Percentiles rank a stretch among this genome's conserved stretches.
Evolutionary conservation across 1,140 invertebrate species (phyloP).

Genomic region (Euschistus heros): DNA sequence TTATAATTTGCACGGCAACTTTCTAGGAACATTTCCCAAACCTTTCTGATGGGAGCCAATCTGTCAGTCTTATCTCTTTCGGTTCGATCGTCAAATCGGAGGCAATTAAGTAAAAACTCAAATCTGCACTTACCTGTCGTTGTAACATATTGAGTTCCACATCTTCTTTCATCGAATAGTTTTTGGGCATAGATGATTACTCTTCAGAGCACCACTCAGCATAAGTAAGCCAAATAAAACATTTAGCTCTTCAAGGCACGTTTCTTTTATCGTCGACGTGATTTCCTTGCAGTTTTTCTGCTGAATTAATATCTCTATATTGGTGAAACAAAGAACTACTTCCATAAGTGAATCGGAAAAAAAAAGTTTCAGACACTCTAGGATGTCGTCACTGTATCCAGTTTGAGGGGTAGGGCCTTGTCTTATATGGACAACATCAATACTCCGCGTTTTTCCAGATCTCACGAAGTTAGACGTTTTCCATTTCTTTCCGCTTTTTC

Average conservation of each 20-base stretch:
- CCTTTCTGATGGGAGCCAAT: slow-evolving; percentile 28
- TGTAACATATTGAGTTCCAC: neutral
- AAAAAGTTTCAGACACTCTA: neutral
- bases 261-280: neutral
- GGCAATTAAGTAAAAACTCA: neutral
- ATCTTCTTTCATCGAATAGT: neutral
- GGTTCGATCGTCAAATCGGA: neutral
- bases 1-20: slow-evolving; percentile 30
- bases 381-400: neutral
- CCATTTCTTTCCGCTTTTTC: no score
- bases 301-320: neutral
- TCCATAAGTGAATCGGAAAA: neutral
- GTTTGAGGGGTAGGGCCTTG: neutral
- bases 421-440: no score
- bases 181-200: neutral
- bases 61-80: slow-evolving; percentile 23
- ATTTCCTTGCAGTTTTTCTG: neutral
- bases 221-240: neutral
- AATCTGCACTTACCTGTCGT: neutral
- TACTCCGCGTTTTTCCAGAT: no score
- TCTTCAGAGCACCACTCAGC: neutral
- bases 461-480: no score
- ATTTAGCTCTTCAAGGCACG: neutral
- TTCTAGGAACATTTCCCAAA: slow-evolving; percentile 28
- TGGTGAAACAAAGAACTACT: neutral